These are phyloP conservation scores for Bedellia somnulentella DNA, from an alignment of 2,888 invertebrate genomes.

Conservation along the genomic window DNA sequence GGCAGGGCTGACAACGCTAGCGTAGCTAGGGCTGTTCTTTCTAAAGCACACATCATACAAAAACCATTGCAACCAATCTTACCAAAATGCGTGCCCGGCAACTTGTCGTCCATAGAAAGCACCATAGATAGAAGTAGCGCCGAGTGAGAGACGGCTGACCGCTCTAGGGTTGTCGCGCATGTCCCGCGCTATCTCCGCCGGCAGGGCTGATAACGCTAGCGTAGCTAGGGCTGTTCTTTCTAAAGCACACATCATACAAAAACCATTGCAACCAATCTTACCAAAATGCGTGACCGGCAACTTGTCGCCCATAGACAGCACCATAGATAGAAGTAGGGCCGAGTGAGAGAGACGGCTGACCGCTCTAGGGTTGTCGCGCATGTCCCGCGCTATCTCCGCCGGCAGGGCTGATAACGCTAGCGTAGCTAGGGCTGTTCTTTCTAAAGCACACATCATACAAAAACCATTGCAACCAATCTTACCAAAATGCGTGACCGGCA, in stretches of 20 bases:
- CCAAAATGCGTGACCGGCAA: slow-evolving; percentile 89
- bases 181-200: slow-evolving; percentile 86
- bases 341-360: slow-evolving; percentile 81
- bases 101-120: slow-evolving; percentile 85
- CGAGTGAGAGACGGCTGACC: slow-evolving; percentile 79
- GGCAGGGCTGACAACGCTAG: slow-evolving; percentile 87
- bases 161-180: slow-evolving; percentile 80
- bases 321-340: slow-evolving; percentile 80
- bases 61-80: slow-evolving; percentile 15
- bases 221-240: slow-evolving; percentile 78
- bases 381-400: slow-evolving; percentile 85
- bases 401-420: slow-evolving; percentile 87
- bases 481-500: slow-evolving; percentile 90
- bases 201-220: slow-evolving; percentile 84
- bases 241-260: slow-evolving; percentile 80
- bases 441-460: slow-evolving; percentile 81
- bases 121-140: slow-evolving; percentile 84
- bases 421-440: slow-evolving; percentile 76
- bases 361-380: slow-evolving; percentile 77
- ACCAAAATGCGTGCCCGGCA: slow-evolving; percentile 90
- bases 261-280: no score
- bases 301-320: slow-evolving; percentile 87
- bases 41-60: no score
- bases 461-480: no score
- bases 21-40: slow-evolving; percentile 75